These are phyloP conservation scores for Phortica okadai DNA, from an alignment of 2,888 invertebrate species.

Conservation along the genomic window DNA sequence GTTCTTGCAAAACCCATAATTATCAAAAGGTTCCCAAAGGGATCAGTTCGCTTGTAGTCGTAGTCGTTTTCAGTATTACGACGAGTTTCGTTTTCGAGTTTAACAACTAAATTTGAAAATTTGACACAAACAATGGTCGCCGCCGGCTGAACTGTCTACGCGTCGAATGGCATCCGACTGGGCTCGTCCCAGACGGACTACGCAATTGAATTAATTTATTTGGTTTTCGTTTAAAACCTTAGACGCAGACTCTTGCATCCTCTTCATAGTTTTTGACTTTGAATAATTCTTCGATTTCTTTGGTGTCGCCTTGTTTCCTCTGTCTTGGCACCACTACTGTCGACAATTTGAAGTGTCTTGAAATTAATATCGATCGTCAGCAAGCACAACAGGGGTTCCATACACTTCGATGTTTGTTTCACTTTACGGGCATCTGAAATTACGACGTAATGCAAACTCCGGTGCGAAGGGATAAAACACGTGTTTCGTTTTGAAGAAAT, in stretches of 20 bases:
- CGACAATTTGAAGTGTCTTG: constrained; percentile 69
- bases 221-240: constrained; percentile 28
- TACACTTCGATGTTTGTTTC: constrained; percentile 41
- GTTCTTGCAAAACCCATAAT: constrained; percentile 65
- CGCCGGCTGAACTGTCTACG: constrained; percentile 33
- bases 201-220: constrained; percentile 69
- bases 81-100: constrained; percentile 68
- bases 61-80: constrained; percentile 46
- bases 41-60: constrained; percentile 10
- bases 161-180: constrained; percentile 29
- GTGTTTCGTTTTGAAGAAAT: no score
- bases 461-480: no score
- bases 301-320: constrained; percentile 39
- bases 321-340: constrained; percentile 44
- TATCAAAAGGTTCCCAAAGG: constrained; percentile 47
- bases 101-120: constrained; percentile 70
- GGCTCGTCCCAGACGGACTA: constrained; percentile 15
- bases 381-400: constrained; percentile 59
- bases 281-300: background rate
- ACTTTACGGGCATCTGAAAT: background rate
- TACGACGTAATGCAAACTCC: background rate
- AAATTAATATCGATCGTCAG: constrained; percentile 71
- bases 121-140: constrained; percentile 66
- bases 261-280: background rate
- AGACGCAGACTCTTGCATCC: background rate